A percentile compares a stretch with the other conserved stretches of the same genome.
Evolutionary conservation across 2,888 invertebrate genomes (phyloP).

Genomic region (Chrysolina haemoptera): DNA sequence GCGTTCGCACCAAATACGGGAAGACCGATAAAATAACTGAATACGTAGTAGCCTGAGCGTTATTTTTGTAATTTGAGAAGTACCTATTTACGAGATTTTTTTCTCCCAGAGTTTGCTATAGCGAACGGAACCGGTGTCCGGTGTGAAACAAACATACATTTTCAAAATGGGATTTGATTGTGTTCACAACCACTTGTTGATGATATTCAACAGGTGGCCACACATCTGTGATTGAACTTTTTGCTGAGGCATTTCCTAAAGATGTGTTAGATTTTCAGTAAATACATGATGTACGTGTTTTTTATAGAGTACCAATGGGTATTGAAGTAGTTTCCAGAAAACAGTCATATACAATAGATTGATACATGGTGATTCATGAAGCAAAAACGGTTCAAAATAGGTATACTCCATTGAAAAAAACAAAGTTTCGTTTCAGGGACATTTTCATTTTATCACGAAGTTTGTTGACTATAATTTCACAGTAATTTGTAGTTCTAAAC

Average conservation of each 20-base stretch:
- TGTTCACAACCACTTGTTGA: constrained; percentile 42
- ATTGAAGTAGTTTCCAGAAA: too few relatives aligned
- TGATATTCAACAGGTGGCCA: constrained; percentile 37
- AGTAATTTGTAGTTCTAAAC: too few relatives aligned
- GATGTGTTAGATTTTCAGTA: too few relatives aligned
- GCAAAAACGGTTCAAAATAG: too few relatives aligned
- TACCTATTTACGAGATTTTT: constrained; percentile 22
- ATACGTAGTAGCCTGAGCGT: constrained; percentile 26
- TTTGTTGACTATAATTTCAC: too few relatives aligned
- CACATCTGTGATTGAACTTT: neutral
- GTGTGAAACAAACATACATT: neutral
- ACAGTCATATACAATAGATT: too few relatives aligned
- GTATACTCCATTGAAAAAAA: too few relatives aligned
- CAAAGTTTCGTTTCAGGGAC: too few relatives aligned
- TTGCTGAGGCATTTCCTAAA: neutral
- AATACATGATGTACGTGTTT: too few relatives aligned
- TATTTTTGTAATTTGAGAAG: constrained; percentile 35
- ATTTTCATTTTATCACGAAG: too few relatives aligned
- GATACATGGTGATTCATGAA: too few relatives aligned
- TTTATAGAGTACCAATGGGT: too few relatives aligned
- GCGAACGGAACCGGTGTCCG: neutral
- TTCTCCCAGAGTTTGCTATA: neutral
- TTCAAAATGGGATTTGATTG: neutral
- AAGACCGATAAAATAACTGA: constrained; percentile 34
- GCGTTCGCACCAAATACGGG: constrained; percentile 50